A percentile compares a stretch with the other conserved stretches of the same genome.
Evolutionary conservation across 2,888 invertebrate species (phyloP).

Genomic region (Diploptera punctata): DNA sequence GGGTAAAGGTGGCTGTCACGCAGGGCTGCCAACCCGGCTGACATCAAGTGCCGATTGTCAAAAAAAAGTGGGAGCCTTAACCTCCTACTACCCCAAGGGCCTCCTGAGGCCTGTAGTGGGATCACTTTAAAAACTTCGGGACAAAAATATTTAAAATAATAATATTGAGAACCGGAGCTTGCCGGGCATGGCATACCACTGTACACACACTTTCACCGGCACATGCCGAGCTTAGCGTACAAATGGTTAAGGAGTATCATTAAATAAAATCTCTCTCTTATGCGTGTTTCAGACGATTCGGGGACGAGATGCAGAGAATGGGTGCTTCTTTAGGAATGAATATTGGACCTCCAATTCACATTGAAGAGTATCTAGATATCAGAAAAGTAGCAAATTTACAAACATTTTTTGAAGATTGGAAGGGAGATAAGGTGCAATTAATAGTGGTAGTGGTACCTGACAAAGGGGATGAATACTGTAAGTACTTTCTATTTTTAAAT

Average conservation of each 20-base stretch:
- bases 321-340: conserved; percentile 48
- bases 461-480: conserved; percentile 58
- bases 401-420: conserved; percentile 24
- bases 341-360: conserved; percentile 42
- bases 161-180: no score
- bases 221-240: no score
- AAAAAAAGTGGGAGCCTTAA: no score
- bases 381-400: conserved; percentile 16
- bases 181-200: no score
- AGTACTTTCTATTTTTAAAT: neutral
- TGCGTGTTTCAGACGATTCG: conserved; percentile 6
- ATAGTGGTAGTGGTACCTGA: conserved; percentile 68
- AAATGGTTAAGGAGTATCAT: no score
- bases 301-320: neutral
- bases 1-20: no score
- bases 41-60: no score
- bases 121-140: no score
- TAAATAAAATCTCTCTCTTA: no score
- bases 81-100: no score
- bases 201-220: neutral
- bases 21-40: no score
- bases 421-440: conserved; percentile 55
- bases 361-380: neutral
- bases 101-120: no score
- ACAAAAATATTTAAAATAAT: neutral